Conservation (phyloP, 2,113 vertebrate genomes). For the Elgaria multicarinata region DNA sequence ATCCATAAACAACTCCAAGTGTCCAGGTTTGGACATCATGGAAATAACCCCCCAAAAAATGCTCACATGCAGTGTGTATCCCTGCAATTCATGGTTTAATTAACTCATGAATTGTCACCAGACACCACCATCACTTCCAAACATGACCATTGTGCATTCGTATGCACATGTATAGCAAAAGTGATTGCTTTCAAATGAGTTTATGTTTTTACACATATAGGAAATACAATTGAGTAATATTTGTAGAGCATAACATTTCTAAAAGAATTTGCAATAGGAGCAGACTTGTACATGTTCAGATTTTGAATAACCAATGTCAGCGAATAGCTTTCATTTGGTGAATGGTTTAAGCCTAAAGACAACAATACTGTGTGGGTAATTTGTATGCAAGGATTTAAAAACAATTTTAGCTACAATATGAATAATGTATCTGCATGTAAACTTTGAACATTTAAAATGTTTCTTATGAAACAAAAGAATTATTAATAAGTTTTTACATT, state of each 20-base stretch:
- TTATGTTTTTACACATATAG: not conserved
- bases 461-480: constrained; percentile 39
- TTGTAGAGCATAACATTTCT: constrained; percentile 5
- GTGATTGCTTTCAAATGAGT: not conserved
- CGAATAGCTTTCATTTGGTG: constrained; percentile 6
- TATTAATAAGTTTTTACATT: constrained; percentile 68
- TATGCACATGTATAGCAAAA: not conserved
- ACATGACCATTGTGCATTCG: not conserved
- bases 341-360: constrained; percentile 35
- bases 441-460: constrained; percentile 27
- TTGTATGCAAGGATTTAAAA: constrained; percentile 21
- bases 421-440: not conserved
- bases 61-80: too few relatives aligned
- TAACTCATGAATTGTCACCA: too few relatives aligned
- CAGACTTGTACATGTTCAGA: not conserved
- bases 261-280: not conserved
- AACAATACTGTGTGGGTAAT: constrained; percentile 16
- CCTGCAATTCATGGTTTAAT: too few relatives aligned
- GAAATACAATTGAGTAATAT: not conserved
- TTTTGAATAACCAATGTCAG: constrained; percentile 31
- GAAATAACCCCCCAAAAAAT: too few relatives aligned
- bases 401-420: constrained; percentile 26
- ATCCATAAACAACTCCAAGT: too few relatives aligned
- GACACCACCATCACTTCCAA: too few relatives aligned
- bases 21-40: too few relatives aligned